Percentiles rank a stretch among this genome's conserved stretches.
phyloP scores from a whole-genome alignment of 2,113 vertebrate genomes.

The Galeopterus variegatus region DNA sequence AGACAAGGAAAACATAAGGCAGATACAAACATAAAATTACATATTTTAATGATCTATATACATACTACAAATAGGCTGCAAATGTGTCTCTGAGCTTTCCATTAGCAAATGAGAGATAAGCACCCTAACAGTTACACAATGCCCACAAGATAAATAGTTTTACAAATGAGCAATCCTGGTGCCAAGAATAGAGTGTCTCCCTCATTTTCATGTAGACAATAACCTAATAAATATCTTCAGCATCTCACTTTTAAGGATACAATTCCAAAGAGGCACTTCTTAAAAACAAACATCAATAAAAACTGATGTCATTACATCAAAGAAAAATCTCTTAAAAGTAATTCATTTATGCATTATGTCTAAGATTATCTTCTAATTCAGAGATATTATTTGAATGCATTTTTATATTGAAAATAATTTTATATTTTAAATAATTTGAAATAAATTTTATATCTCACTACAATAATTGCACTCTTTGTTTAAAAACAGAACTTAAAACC shows the following conservation, averaged over 20 bases:
- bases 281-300: conserved; percentile 36
- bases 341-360: not conserved
- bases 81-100: conserved; percentile 1
- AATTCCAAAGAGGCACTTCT: conserved; percentile 6
- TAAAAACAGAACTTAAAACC: not conserved
- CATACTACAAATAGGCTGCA: not conserved
- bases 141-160: not conserved
- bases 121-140: not conserved
- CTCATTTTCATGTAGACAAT: conserved; percentile 28
- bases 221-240: not conserved
- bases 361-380: conserved; percentile 63
- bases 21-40: conserved; percentile 46
- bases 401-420: not conserved
- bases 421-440: conserved; percentile 53
- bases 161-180: conserved; percentile 15
- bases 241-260: conserved; percentile 41
- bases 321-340: conserved; percentile 27
- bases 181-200: not conserved
- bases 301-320: not conserved
- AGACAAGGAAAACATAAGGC: not conserved
- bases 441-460: conserved; percentile 36
- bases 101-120: conserved; percentile 40
- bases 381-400: not conserved
- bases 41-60: not conserved
- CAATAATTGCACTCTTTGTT: conserved; percentile 28